These are phyloP conservation scores for Emydoidea blandingii DNA, from an alignment of 2,797 vertebrate genomes.

Conservation along the genomic window DNA sequence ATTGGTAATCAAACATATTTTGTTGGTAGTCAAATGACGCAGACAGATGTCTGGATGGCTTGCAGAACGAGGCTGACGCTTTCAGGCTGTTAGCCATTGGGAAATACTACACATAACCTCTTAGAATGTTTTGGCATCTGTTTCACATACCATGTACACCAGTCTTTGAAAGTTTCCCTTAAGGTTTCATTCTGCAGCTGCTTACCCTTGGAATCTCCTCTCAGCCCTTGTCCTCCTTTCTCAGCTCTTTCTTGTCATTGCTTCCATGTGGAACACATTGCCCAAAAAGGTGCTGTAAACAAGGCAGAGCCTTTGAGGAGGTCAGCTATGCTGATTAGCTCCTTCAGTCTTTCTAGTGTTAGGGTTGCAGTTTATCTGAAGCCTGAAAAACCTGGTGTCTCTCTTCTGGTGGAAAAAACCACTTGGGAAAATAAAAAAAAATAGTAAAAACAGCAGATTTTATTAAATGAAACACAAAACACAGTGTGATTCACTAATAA, in stretches of 20 bases:
- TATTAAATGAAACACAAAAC: slow-evolving; percentile 10
- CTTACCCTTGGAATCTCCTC: slow-evolving; percentile 29
- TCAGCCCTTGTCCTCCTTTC: slow-evolving; percentile 2
- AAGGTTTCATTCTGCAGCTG: slow-evolving; percentile 52
- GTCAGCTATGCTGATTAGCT: slow-evolving; percentile 6
- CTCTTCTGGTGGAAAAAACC: neutral
- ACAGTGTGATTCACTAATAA: neutral
- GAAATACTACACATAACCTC: slow-evolving; percentile 31
- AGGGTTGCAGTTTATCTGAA: neutral
- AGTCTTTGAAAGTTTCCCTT: neutral
- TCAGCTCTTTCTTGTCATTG: neutral
- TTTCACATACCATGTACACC: slow-evolving; percentile 19
- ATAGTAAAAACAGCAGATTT: neutral
- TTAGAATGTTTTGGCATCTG: slow-evolving; percentile 47
- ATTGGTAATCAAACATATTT: neutral
- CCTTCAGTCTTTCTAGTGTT: neutral
- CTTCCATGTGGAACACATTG: neutral
- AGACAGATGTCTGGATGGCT: slow-evolving; percentile 40
- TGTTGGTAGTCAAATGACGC: slow-evolving; percentile 11
- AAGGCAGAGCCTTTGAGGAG: neutral
- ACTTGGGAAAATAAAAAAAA: neutral
- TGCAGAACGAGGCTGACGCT: neutral
- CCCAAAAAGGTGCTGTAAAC: neutral
- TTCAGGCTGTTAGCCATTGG: slow-evolving; percentile 38
- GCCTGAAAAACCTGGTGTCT: fast-evolving